Percentiles rank a stretch among this genome's conserved stretches.
Conservation (phyloP, 2,888 invertebrate genomes). For the Meganola albula region DNA sequence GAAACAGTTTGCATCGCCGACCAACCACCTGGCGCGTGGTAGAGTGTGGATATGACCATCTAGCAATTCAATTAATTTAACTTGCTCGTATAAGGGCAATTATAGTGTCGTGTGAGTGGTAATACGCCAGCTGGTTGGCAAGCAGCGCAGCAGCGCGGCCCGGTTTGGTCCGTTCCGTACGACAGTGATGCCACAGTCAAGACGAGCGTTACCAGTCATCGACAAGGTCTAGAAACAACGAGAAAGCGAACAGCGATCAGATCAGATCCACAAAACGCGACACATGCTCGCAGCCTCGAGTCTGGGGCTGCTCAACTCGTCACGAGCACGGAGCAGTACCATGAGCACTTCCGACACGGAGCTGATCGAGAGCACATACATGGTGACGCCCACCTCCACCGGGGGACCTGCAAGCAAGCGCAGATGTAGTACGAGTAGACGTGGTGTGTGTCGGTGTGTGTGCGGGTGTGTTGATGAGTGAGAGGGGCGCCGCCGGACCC, state of each 20-base stretch:
- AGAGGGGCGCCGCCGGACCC: conserved; percentile 12
- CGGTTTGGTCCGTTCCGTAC: conserved; percentile 20
- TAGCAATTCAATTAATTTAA: too few relatives aligned
- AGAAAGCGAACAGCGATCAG: conserved; percentile 35
- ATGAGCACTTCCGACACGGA: conserved; percentile 99
- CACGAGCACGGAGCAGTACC: conserved; percentile 79
- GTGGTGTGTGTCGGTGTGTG: background rate
- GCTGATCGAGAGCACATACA: conserved; percentile 99
- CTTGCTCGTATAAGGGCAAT: conserved; percentile 1
- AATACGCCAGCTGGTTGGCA: conserved; percentile 11
- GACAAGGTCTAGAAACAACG: conserved; percentile 32
- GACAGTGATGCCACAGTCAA: conserved; percentile 27
- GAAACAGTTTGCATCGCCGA: too few relatives aligned
- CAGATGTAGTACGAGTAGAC: conserved; percentile 82
- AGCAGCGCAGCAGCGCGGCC: conserved; percentile 11
- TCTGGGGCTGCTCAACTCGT: conserved; percentile 67
- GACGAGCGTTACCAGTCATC: conserved; percentile 28
- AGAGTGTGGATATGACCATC: too few relatives aligned
- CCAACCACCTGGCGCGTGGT: too few relatives aligned
- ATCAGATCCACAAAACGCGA: conserved; percentile 36
- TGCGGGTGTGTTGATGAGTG: conserved; percentile 3
- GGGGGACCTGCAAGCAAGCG: conserved; percentile 91
- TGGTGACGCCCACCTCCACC: conserved; percentile 98
- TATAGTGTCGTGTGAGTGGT: background rate
- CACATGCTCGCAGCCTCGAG: conserved; percentile 75